These are phyloP conservation scores for Megaustenia siamemsis DNA, from an alignment of 2,888 invertebrate genomes.

Conservation along the genomic window DNA sequence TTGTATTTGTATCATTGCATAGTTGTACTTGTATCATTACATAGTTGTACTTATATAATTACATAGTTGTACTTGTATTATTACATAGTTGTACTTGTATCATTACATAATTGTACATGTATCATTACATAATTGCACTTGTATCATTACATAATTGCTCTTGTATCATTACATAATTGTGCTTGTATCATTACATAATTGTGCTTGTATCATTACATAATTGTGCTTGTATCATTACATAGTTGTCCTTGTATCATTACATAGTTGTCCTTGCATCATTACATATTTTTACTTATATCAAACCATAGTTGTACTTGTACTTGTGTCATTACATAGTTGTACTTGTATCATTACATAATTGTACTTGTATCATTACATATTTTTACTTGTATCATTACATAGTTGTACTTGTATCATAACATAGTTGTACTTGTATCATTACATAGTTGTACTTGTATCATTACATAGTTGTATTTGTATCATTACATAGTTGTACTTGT, in stretches of 20 bases:
- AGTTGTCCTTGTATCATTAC: background rate
- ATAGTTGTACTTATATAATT: background rate
- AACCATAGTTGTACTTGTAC: no score
- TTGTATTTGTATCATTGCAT: constrained; percentile 11
- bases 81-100: background rate
- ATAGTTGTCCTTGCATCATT: background rate
- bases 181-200: constrained; percentile 10
- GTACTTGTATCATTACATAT: background rate
- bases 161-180: constrained; percentile 8
- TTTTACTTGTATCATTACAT: background rate
- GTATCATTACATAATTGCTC: constrained; percentile 12
- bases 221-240: no score
- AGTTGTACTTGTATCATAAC: background rate
- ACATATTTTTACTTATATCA: no score
- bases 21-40: background rate
- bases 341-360: no score
- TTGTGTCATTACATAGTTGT: background rate
- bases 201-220: no score
- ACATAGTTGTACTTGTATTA: constrained; percentile 17
- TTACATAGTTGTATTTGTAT: background rate
- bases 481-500: background rate
- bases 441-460: background rate
- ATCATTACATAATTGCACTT: background rate
- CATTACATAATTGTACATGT: background rate
- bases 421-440: background rate